Percentiles rank a stretch among this genome's conserved stretches.
phyloP scores from a whole-genome alignment of 2,113 vertebrate species.

The Suricata suricatta region DNA sequence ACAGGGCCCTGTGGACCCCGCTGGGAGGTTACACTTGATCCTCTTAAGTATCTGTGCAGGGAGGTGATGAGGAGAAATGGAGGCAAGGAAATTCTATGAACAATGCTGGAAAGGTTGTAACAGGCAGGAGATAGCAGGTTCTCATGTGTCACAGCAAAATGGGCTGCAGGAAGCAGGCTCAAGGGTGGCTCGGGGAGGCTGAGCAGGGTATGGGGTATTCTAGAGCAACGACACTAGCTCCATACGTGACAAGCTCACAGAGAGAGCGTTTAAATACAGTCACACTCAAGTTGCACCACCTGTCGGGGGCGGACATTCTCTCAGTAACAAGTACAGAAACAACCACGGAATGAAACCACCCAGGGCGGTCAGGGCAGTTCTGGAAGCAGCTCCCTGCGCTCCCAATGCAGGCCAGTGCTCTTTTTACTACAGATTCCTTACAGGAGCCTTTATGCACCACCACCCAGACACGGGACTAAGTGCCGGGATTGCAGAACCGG shows the following conservation, averaged over 20 bases:
- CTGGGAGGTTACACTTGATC: not conserved
- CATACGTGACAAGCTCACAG: not conserved
- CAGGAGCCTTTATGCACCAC: not conserved
- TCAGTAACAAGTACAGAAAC: not conserved
- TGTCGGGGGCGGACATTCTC: not conserved
- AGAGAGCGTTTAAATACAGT: no score
- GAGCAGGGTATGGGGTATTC: not conserved
- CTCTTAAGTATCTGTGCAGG: not conserved
- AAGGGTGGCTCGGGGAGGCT: not conserved
- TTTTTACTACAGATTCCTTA: not conserved
- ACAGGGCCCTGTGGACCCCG: not conserved
- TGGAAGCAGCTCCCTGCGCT: not conserved
- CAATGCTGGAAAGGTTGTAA: not conserved
- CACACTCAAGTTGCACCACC: not conserved
- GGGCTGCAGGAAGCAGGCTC: fast-evolving
- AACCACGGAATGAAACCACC: not conserved
- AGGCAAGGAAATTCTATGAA: not conserved
- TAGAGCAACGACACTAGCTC: not conserved
- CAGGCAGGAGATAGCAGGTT: not conserved
- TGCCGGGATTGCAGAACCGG: not conserved
- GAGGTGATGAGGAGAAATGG: not conserved
- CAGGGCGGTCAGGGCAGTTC: not conserved
- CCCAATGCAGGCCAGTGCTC: not conserved
- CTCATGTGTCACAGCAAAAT: fast-evolving
- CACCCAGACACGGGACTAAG: not conserved